A percentile compares a stretch with the other conserved stretches of the same genome.
Conservation (phyloP, 2,888 invertebrate genomes). For the Argyresthia albistria region DNA sequence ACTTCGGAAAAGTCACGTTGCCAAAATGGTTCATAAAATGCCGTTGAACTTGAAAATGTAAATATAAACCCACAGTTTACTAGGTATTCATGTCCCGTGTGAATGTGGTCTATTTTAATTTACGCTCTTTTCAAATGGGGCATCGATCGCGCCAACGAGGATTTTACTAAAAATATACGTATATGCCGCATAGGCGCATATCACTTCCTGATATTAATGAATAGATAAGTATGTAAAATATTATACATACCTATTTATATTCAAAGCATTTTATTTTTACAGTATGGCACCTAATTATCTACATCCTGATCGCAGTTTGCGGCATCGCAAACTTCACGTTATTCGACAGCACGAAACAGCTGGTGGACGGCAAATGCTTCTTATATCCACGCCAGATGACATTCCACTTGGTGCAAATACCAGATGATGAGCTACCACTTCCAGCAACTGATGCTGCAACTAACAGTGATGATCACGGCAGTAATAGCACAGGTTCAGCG, state of each 20-base stretch:
- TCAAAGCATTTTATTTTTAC: slow-evolving; percentile 18
- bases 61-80: too few species aligned
- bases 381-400: slow-evolving; percentile 39
- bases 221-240: background rate
- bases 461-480: background rate
- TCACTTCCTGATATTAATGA: too few species aligned
- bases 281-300: slow-evolving; percentile 54
- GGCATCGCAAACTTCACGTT: slow-evolving; percentile 53
- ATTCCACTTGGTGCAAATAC: slow-evolving; percentile 31
- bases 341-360: slow-evolving; percentile 41
- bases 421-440: slow-evolving; percentile 9
- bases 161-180: too few species aligned
- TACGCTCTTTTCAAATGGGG: too few species aligned
- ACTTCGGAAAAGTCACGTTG: too few species aligned
- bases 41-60: too few species aligned
- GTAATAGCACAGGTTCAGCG: background rate
- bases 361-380: slow-evolving; percentile 45
- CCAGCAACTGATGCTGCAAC: slow-evolving; percentile 10
- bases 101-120: too few species aligned
- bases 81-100: too few species aligned
- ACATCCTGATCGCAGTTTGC: slow-evolving; percentile 38
- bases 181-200: too few species aligned
- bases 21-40: too few species aligned
- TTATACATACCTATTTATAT: background rate
- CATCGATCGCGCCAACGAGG: too few species aligned